Evolutionary conservation across 2,888 invertebrate genomes (phyloP).

Genomic region (Ochropleura plecta): DNA sequence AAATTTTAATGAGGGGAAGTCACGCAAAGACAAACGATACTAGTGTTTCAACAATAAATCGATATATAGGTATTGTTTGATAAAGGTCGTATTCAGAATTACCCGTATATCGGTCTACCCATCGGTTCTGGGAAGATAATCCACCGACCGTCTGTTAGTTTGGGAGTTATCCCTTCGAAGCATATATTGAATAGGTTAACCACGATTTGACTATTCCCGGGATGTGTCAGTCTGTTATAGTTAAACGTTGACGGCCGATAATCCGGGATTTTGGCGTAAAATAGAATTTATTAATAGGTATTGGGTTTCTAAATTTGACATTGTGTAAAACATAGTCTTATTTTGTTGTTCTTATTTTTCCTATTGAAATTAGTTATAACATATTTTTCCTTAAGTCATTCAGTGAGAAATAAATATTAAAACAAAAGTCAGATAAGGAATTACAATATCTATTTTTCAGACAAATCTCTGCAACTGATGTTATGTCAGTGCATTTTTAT

Average conservation of each 20-base stretch:
- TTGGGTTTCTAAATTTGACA: background rate
- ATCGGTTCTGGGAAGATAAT: slow-evolving; percentile 43
- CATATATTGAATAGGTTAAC: slow-evolving; percentile 36
- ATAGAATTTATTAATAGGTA: background rate
- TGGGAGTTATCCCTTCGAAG: slow-evolving; percentile 41
- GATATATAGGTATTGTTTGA: slow-evolving; percentile 1
- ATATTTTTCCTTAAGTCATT: background rate
- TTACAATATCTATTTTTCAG: background rate
- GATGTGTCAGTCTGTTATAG: slow-evolving; percentile 3
- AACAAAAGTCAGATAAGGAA: background rate
- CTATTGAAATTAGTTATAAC: background rate
- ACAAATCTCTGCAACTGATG: background rate
- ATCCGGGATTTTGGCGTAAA: background rate
- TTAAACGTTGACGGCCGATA: slow-evolving; percentile 5
- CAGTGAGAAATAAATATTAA: background rate
- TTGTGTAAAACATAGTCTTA: background rate
- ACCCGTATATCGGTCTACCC: slow-evolving; percentile 29
- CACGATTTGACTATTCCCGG: slow-evolving; percentile 31
- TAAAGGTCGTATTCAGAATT: slow-evolving; percentile 36
- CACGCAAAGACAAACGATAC: slow-evolving; percentile 28
- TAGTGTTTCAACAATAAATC: slow-evolving; percentile 7
- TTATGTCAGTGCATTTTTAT: slow-evolving; percentile 4
- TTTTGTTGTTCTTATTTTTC: background rate
- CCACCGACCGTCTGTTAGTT: slow-evolving; percentile 56
- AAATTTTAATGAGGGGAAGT: slow-evolving; percentile 9